phyloP scores from a whole-genome alignment of 2,888 invertebrate species.

The Himalopsyche kuldschensis region DNA sequence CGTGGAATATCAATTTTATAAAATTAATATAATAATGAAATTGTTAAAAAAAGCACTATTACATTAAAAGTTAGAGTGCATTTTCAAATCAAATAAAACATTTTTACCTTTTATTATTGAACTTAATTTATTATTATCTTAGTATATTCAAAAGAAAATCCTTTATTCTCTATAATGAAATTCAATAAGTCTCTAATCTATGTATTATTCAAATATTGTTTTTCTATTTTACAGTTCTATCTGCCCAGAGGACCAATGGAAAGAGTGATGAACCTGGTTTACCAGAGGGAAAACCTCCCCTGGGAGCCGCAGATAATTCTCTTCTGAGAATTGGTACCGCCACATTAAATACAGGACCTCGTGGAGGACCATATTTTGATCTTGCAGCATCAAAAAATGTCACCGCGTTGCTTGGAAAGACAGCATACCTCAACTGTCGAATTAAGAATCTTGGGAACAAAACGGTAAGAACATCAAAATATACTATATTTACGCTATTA shows the following conservation, averaged over 20 bases:
- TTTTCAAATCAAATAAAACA: no score
- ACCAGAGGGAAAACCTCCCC: background rate
- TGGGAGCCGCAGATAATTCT: background rate
- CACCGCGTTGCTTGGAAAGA: conserved; percentile 85
- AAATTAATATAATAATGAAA: no score
- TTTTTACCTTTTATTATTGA: no score
- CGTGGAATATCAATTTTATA: no score
- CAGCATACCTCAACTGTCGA: conserved; percentile 85
- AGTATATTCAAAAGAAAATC: no score
- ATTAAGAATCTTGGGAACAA: conserved; percentile 90
- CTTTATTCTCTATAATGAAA: no score
- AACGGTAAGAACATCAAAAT: conserved; percentile 67
- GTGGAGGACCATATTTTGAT: conserved; percentile 69
- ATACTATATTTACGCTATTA: no score
- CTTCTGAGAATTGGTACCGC: background rate
- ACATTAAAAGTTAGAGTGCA: no score
- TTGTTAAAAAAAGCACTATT: no score
- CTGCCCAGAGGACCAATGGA: conserved; percentile 28
- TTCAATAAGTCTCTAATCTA: background rate
- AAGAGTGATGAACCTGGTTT: conserved; percentile 2
- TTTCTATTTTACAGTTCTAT: conserved; percentile 16
- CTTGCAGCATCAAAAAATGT: conserved; percentile 71
- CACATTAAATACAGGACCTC: background rate
- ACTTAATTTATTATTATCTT: no score
- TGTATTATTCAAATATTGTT: no score